phyloP scores from a whole-genome alignment of 2,797 vertebrate species.

The Phataginus tricuspis region DNA sequence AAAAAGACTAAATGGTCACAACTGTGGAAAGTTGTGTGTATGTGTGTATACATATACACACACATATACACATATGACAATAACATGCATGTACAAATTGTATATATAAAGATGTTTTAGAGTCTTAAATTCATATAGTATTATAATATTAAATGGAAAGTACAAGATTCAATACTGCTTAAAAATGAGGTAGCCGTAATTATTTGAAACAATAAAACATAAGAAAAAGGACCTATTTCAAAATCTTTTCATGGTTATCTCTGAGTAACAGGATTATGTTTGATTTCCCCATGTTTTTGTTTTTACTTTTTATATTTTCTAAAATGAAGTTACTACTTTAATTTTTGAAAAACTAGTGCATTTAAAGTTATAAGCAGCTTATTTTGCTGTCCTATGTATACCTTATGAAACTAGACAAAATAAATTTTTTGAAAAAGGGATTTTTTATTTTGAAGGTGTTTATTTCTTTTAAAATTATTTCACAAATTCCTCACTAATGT shows the following conservation, averaged over 20 bases:
- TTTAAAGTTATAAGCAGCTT: slow-evolving; percentile 3
- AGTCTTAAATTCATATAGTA: neutral
- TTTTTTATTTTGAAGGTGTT: neutral
- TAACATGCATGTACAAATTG: neutral
- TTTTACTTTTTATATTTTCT: neutral
- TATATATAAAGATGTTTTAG: neutral
- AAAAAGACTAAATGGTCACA: neutral
- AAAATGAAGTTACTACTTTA: neutral
- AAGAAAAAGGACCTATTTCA: neutral
- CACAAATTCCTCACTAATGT: neutral
- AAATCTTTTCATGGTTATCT: neutral
- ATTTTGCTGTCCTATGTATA: neutral
- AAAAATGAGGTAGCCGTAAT: neutral
- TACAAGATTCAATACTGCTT: neutral
- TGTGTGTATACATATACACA: neutral
- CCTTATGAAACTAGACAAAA: neutral
- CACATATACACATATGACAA: neutral
- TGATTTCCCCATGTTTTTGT: neutral
- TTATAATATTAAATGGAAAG: neutral
- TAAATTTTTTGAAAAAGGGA: neutral
- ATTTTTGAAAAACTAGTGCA: neutral
- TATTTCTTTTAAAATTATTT: neutral
- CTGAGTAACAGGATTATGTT: neutral
- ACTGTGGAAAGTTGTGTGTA: neutral
- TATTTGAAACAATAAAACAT: neutral